These are phyloP conservation scores for Parauchenoglanis ngamensis DNA, from an alignment of 2,797 vertebrate genomes.

Conservation along the genomic window DNA sequence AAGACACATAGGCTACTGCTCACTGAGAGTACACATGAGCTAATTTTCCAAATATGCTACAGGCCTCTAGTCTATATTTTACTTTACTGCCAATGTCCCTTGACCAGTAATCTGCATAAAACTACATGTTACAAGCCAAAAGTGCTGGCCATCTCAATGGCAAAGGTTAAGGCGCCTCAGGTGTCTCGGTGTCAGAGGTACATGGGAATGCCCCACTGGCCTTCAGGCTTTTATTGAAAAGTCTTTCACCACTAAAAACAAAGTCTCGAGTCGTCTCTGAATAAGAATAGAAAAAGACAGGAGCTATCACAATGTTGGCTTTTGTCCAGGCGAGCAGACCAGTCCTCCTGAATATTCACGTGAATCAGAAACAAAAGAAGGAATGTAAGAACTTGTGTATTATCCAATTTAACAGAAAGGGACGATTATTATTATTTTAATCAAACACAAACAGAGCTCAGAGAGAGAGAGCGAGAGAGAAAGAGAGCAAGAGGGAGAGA, in stretches of 20 bases:
- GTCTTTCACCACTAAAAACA: conserved; percentile 65
- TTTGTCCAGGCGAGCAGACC: not conserved
- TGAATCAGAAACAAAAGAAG: not conserved
- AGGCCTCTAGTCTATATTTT: not conserved
- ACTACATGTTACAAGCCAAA: conserved; percentile 18
- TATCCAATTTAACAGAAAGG: not conserved
- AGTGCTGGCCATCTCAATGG: conserved; percentile 24
- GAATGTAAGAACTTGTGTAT: not conserved
- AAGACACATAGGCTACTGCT: not conserved
- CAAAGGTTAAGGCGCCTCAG: conserved; percentile 48
- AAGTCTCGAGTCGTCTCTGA: conserved; percentile 62
- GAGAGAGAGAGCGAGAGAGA: not conserved
- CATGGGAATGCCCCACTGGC: conserved; percentile 64
- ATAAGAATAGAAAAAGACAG: conserved; percentile 64
- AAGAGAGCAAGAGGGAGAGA: not conserved
- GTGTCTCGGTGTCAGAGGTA: conserved; percentile 51
- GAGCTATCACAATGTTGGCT: not conserved
- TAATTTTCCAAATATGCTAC: not conserved
- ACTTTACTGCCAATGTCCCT: not conserved
- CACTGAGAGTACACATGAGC: not conserved
- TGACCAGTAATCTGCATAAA: not conserved
- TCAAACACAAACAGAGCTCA: not conserved
- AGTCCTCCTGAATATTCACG: not conserved
- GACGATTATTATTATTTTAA: not conserved
- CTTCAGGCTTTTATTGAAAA: conserved; percentile 64